Base-by-base conservation (phyloP, 2,797 vertebrate genomes). In the Chloroceryle inda region DNA sequence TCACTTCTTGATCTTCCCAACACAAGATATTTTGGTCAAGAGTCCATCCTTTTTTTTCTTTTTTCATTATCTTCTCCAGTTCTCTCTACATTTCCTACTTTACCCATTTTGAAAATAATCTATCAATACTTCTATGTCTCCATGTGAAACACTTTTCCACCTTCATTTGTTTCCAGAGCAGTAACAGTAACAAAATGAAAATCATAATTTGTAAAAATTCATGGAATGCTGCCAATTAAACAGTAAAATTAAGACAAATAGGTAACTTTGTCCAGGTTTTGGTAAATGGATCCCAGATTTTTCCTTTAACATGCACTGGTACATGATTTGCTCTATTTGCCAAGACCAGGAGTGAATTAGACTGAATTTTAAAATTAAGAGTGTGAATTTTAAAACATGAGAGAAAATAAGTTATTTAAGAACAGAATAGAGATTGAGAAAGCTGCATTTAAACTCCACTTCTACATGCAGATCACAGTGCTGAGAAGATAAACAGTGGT, bases 121-220 rank as follows among this genome's bases (percentile, higher is more conserved):
- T 63, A 20, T 59, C 64, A 83, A 35, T 29, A 55, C 24, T 85
- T 79, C 52, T 72, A 45, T 67, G 16, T 13, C 9, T 88, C 44
- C 38, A 58, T 67, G 37, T 63, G 55, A 81, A 56, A 13, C 63
- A 68, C 7, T 69, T 71, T 82, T 84, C 37, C 33, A 75, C 35
- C 27, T 89, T 71, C n/a, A 78, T 71, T 83, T 88, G 23, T 90
- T 95, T 31, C 47, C 62, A 94, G 62, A 82, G 72, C 59, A 91
- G 53, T 50, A 90, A 40, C 40, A 49, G 24, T 49, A 89, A 82
- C 47, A 85, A 91, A 89, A 59, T 9, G 1, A 72, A 91, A 91
- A 92, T 61, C 83, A 74, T 8, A 10, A 44, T 53, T 90, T 88
- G 12, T 37, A 88, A 84, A 88, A 85, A 49, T n/a, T 44, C 68